Evolutionary conservation across 2,888 invertebrate genomes (phyloP).

Genomic region (Allacma fusca): DNA sequence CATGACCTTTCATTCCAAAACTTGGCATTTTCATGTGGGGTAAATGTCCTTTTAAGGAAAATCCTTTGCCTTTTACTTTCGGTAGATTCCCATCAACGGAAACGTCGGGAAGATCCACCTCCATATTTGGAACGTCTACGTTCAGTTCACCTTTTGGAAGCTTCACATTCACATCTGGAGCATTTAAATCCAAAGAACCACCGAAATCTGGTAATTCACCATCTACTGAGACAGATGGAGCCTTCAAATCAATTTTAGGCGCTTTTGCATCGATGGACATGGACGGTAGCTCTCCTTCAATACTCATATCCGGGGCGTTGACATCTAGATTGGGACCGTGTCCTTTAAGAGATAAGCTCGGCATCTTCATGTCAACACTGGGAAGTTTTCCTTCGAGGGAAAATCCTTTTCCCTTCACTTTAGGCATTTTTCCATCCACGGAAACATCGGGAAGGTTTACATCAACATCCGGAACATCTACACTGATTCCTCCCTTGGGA

Average conservation of each 20-base stretch:
- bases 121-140: neutral
- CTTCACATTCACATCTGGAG: constrained; percentile 11
- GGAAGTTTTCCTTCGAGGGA: no score
- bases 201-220: constrained; percentile 11
- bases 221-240: neutral
- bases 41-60: constrained; percentile 17
- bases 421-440: neutral
- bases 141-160: neutral
- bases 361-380: neutral
- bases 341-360: constrained; percentile 1
- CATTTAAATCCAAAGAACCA: no score
- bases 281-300: constrained; percentile 7
- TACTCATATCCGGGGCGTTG: neutral
- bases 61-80: constrained; percentile 6
- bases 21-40: constrained; percentile 7
- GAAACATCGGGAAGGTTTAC: constrained; percentile 4
- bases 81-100: neutral
- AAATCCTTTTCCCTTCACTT: constrained; percentile 14
- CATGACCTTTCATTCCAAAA: neutral
- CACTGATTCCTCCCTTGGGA: neutral
- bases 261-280: neutral
- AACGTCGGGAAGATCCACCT: neutral
- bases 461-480: constrained; percentile 24
- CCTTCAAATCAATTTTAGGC: constrained; percentile 3
- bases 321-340: neutral